Evolutionary conservation across 1,140 invertebrate species (phyloP), one percentile per base, ranked within the genome.

Genomic region (Saccostrea glomerata): DNA sequence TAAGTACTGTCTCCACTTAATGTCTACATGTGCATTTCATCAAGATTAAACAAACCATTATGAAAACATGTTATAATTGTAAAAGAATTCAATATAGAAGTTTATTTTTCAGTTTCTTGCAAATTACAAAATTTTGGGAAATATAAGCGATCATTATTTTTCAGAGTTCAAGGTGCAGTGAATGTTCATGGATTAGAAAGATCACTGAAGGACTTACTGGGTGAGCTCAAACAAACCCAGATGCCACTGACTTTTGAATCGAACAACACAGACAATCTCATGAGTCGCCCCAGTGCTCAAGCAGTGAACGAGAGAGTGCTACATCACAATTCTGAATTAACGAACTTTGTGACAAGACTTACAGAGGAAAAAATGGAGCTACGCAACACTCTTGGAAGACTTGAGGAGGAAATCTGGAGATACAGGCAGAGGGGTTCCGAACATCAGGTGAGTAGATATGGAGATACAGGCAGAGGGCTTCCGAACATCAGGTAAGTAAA

Each of bases 331-430:
- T 87, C 88, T 17, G 92, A 94, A 58, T 86, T 94, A 20, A 92
- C 92, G 9, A 89, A 89, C 84, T 92, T 91, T 87, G 90, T 94
- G 17, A 88, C 89, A 17, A 86, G 89, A 56, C 88, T 94, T 15
- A 93, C 90, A 56, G 90, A 93, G 70, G 94, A 94, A 84, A 94
- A 93, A 55, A 90, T 91, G 36, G 92, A 94, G 63, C 88, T 94
- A 70, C 92, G 93, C 73, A 91, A 90, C 40, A 91, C 89, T 12
- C 85, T 94, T 0, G 60, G 88, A 15, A 88, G 89, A 36, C 82
- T 94, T 30, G 92, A 94, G 84, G 92, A 94, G 60, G 92, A 93
- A 40, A 63, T 94, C 1, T 92, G 90, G 88, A 85, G 89, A 63
- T 92, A 92, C 40, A 85, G 91, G 60, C 92, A 92, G 87, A 86